Base-by-base conservation (phyloP, 2,113 vertebrate genomes). In the Megalops atlanticus region DNA sequence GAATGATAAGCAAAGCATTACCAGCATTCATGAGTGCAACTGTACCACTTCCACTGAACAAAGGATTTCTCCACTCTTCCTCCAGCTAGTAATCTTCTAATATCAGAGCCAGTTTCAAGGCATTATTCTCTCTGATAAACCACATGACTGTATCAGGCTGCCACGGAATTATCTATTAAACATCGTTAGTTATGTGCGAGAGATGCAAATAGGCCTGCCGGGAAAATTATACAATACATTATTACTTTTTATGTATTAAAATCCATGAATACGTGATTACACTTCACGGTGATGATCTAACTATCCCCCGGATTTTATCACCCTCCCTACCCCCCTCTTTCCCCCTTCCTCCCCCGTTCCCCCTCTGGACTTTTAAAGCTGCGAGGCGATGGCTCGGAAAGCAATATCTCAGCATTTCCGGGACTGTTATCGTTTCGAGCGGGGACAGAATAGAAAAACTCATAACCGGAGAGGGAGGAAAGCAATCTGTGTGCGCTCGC, bases 241-340 rank as follows among this genome's bases (percentile, higher is more conserved):
- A 58, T 58, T 27, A 64, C 58, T 64, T 64, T 64, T 64, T 64
- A 64, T 64, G 52, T 58, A 58, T 58, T 58, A 58, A 58, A 58
- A 58, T 58, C 52, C 52, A 58, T 58, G 52, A 58, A n/a, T 58
- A 58, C 52, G 52, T 58, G 52, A 58, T 58, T 58, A 58, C 52
- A 58, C 52, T 58, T 58, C 52, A 58, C n/a, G 52, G 52, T n/a
- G 52, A 58, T 58, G 52, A 24, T 58, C 52, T 58, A 58, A 58
- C 52, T 24, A n/a, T 58, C 52, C 52, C n/a, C 24, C 18, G 18
- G 52, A 58, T 58, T 58, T 58, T 8, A 24, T n/a, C n/a, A n/a
- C n/a, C n/a, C n/a, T n/a, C n/a, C n/a, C n/a, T n/a, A n/a, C n/a
- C n/a, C n/a, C n/a, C n/a, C n/a, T n/a, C n/a, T n/a, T n/a, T n/a